phyloP scores from a whole-genome alignment of 35 echinoderm and acorn worm genomes.

The Ophioderma brevispina region DNA sequence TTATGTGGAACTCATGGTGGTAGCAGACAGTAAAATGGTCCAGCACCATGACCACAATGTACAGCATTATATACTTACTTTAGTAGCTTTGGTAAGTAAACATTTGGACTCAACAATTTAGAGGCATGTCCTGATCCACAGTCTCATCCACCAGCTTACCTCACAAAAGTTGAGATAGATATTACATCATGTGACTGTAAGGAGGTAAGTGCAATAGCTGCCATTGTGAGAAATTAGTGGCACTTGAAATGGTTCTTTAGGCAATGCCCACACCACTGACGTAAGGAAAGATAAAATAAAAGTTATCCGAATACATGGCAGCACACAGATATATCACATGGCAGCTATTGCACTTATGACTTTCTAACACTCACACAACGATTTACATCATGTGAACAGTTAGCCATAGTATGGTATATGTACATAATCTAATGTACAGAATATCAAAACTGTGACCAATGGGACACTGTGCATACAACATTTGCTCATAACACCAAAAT shows the following conservation, averaged over 20 bases:
- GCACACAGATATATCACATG: no score
- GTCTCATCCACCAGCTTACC: neutral
- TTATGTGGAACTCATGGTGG: slow-evolving; percentile 87
- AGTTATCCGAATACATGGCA: no score
- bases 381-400: no score
- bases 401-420: no score
- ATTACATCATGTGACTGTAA: neutral
- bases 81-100: slow-evolving; percentile 88
- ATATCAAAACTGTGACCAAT: no score
- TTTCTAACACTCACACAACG: no score
- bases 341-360: no score
- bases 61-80: slow-evolving; percentile 87
- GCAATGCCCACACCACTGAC: neutral
- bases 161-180: neutral
- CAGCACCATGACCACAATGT: slow-evolving; percentile 81
- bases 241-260: neutral
- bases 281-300: no score
- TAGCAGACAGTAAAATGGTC: slow-evolving; percentile 94
- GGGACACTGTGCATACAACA: no score
- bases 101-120: neutral
- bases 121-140: neutral
- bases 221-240: no score
- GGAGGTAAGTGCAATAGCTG: neutral
- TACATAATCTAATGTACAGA: no score
- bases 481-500: no score